A percentile compares a stretch with the other conserved stretches of the same genome.
Evolutionary conservation across 2,113 vertebrate species (phyloP).

Genomic region (Saccopteryx bilineata): DNA sequence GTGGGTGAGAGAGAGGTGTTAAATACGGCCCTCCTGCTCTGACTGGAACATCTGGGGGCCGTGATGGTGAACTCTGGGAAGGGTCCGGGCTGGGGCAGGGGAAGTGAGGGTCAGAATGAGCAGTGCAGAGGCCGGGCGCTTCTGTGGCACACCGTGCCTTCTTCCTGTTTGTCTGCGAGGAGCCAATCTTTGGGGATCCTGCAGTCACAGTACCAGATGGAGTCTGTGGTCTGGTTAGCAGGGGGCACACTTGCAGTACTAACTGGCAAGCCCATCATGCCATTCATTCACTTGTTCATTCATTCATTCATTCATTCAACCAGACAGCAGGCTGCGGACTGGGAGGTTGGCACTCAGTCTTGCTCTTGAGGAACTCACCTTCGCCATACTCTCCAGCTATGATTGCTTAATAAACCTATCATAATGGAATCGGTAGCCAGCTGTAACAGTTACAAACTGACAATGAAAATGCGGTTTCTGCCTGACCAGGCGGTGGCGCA

Average conservation of each 20-base stretch:
- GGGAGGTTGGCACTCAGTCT: background rate
- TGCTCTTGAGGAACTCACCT: background rate
- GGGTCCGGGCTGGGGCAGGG: background rate
- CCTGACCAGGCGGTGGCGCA: too few species aligned
- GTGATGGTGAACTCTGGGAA: background rate
- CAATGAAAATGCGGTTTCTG: background rate
- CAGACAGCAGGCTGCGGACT: too few species aligned
- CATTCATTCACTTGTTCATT: background rate
- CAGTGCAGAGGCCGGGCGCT: background rate
- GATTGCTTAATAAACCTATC: background rate
- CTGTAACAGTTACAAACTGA: background rate
- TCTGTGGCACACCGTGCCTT: background rate
- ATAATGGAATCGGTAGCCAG: background rate
- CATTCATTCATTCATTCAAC: background rate
- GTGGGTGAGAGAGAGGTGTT: too few species aligned
- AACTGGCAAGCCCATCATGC: background rate
- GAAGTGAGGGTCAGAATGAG: background rate
- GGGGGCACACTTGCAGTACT: background rate
- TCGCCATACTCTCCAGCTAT: background rate
- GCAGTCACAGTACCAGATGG: background rate
- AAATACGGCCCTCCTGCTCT: background rate
- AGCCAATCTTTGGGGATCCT: background rate
- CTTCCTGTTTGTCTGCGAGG: background rate
- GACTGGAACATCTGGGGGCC: background rate
- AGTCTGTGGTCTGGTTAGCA: background rate